phyloP scores from a whole-genome alignment of 2,888 invertebrate species.

The Tridacna gigas region DNA sequence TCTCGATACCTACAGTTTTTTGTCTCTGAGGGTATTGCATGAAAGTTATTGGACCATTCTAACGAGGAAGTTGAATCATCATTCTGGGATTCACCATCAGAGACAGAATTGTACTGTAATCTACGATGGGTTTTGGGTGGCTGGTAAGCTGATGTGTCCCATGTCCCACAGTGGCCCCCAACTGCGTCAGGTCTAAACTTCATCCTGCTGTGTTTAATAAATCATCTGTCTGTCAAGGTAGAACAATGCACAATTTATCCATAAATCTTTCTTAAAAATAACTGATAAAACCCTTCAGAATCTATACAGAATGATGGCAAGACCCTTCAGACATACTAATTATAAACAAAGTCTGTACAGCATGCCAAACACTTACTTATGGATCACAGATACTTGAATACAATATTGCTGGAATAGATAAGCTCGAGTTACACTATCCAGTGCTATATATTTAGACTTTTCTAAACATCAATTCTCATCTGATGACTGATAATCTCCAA shows the following conservation, averaged over 20 bases:
- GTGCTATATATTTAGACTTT: no score
- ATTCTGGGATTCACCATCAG: conserved; percentile 32
- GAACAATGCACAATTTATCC: background rate
- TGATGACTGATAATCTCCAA: conserved; percentile 48
- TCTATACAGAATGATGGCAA: background rate
- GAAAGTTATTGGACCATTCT: conserved; percentile 60
- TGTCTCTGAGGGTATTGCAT: conserved; percentile 16
- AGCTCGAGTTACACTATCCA: no score
- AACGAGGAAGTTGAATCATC: conserved; percentile 49
- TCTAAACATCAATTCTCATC: conserved; percentile 47
- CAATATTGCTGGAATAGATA: no score
- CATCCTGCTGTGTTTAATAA: conserved; percentile 34
- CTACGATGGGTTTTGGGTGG: conserved; percentile 47
- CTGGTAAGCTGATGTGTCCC: conserved; percentile 60
- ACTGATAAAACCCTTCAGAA: background rate
- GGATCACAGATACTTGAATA: no score
- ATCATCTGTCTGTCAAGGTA: background rate
- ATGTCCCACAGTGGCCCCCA: conserved; percentile 61
- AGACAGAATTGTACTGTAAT: conserved; percentile 37
- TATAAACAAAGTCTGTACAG: background rate
- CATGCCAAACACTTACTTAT: no score
- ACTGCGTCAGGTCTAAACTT: conserved; percentile 59
- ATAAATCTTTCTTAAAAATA: background rate
- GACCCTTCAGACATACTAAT: background rate
- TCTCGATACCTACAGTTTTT: background rate